A percentile compares a stretch with the other conserved stretches of the same genome.
phyloP scores from a whole-genome alignment of 2,113 vertebrate species.

The Corapipo altera region DNA sequence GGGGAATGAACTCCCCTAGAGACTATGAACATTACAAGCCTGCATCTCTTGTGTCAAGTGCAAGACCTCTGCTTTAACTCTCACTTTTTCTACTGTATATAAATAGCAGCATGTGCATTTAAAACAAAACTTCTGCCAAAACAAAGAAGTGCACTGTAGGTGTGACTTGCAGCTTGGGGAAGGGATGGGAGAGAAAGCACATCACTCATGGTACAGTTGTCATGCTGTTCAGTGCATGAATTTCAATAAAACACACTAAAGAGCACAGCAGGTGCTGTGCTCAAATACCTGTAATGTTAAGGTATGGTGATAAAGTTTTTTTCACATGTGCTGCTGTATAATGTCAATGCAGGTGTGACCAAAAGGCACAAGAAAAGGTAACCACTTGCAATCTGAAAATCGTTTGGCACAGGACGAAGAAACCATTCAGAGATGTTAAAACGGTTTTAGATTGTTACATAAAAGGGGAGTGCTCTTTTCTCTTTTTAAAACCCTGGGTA shows the following conservation, averaged over 20 bases:
- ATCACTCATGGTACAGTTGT: background rate
- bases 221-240: too few relatives aligned
- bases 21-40: background rate
- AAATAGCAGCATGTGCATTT: background rate
- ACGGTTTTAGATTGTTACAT: background rate
- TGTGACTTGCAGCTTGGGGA: background rate
- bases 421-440: background rate
- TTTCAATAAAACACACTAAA: background rate
- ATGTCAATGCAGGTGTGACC: background rate
- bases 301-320: background rate
- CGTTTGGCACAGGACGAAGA: background rate
- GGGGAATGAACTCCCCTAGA: background rate
- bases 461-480: background rate
- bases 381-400: background rate
- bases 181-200: background rate
- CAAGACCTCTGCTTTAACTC: background rate
- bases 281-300: background rate
- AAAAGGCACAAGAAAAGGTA: background rate
- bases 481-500: background rate
- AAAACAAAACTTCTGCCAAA: background rate
- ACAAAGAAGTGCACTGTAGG: background rate
- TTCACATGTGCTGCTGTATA: background rate
- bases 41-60: background rate
- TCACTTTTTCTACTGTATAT: background rate
- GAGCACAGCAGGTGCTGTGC: background rate